Evolutionary conservation across 2,888 invertebrate species (phyloP), one percentile per base, ranked within the genome.

Genomic region (Acanthoscelides obtectus): DNA sequence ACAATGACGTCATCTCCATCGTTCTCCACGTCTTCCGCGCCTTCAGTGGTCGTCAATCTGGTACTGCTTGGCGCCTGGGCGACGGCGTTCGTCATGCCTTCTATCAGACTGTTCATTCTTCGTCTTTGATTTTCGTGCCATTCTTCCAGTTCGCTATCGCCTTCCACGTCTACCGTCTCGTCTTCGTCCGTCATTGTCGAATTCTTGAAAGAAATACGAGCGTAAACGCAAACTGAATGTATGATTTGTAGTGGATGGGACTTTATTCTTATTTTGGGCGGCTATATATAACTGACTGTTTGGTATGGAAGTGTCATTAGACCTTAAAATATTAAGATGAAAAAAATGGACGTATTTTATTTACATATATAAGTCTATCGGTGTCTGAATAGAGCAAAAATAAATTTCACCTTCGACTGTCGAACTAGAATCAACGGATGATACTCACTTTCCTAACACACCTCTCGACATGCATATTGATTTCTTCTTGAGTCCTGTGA

Each of bases 81-180:
- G n/a, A 82, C 83, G 76, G 83, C 84, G 67, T 82, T 84, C 45
- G 76, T 77, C 63, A 77, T 75, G 17, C 76, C 77, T 64, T 81
- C 79, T 22, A 81, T 78, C 20, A 81, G 72, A 0, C 81, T 79
- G 72, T 80, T 81, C 0, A 81, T 81, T 71, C 84, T 76, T 75
- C 84, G 80, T 70, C 85, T 78, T 77, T 84, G 84, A 45, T 80
- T 81, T 77, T 85, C 85, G 20, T 83, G 81, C 90, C 90, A 90
- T 77, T 89, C 90, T 79, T 90, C 90, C 77, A 87, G 87, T 75
- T 88, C 88, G 20, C 85, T 84, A 77, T 88, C 87, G 1, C 90
- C 90, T 81, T 90, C 91, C 20, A 90, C 91, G 78, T 92, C 92
- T 6, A 92, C 91, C 0, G 90, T 90, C 84, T 92, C 92, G 77